phyloP scores from a whole-genome alignment of 2,797 vertebrate species.

The Ispidina picta region DNA sequence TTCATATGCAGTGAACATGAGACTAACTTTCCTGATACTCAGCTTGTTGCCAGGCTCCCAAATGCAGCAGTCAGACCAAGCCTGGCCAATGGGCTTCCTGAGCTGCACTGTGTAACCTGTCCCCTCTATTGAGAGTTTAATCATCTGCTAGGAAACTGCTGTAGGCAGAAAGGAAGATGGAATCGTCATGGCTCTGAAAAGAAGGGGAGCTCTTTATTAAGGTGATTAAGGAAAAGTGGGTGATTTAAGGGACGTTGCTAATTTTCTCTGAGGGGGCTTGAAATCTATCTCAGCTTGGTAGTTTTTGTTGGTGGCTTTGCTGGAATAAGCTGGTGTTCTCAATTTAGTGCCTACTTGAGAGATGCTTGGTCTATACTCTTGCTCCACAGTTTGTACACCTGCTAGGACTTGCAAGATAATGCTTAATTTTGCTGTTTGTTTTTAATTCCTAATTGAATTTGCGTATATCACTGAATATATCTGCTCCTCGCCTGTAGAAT shows the following conservation, averaged over 20 bases:
- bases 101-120: neutral
- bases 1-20: neutral
- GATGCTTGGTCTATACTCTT: neutral
- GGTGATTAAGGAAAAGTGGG: neutral
- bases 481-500: neutral
- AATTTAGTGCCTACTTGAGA: neutral
- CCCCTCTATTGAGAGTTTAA: neutral
- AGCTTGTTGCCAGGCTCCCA: neutral
- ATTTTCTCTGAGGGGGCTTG: neutral
- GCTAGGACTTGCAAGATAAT: neutral
- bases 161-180: neutral
- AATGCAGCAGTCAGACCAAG: neutral
- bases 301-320: neutral
- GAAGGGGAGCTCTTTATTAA: neutral
- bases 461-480: neutral
- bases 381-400: neutral
- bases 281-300: neutral
- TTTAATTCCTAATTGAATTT: neutral
- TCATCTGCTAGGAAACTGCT: neutral
- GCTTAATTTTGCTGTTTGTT: neutral
- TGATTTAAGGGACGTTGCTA: neutral
- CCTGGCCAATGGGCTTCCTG: neutral
- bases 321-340: neutral
- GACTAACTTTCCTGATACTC: neutral
- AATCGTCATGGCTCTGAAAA: neutral